Percentiles rank a stretch among this genome's conserved stretches.
phyloP scores from a whole-genome alignment of 2,113 vertebrate species.

The Cervus canadensis region DNA sequence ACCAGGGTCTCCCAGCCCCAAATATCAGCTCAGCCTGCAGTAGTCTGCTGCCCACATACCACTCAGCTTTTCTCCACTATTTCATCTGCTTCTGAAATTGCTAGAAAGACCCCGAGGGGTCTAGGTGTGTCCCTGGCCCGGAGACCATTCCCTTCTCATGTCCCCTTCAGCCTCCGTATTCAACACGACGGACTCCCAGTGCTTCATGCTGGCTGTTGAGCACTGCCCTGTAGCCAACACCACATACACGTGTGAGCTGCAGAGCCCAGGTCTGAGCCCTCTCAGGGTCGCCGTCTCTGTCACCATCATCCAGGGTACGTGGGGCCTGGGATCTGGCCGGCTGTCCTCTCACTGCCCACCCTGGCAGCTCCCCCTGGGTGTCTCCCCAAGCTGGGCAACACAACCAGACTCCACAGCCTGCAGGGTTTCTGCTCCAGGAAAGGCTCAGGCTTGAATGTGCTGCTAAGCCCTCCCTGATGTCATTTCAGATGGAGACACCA shows the following conservation, averaged over 20 bases:
- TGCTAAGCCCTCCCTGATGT: not conserved
- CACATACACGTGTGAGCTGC: slow-evolving; percentile 49
- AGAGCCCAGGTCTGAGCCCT: not conserved
- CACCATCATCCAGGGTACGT: slow-evolving; percentile 54
- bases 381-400: not conserved
- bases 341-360: not conserved
- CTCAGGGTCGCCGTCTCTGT: slow-evolving; percentile 14
- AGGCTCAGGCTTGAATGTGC: not conserved
- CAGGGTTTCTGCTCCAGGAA: not conserved
- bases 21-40: not conserved
- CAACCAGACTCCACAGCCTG: not conserved
- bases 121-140: not conserved
- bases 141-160: not conserved
- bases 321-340: not conserved
- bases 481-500: slow-evolving; percentile 50
- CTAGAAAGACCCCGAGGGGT: not conserved
- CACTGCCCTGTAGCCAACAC: slow-evolving; percentile 45
- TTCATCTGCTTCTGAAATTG: not conserved
- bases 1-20: not conserved
- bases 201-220: slow-evolving; percentile 30
- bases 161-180: not conserved
- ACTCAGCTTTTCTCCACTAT: not conserved
- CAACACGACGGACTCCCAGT: not conserved
- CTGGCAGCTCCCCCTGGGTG: not conserved
- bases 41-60: not conserved